Evolutionary conservation across 2,113 vertebrate species (phyloP).

Genomic region (Phaethornis superciliosus): DNA sequence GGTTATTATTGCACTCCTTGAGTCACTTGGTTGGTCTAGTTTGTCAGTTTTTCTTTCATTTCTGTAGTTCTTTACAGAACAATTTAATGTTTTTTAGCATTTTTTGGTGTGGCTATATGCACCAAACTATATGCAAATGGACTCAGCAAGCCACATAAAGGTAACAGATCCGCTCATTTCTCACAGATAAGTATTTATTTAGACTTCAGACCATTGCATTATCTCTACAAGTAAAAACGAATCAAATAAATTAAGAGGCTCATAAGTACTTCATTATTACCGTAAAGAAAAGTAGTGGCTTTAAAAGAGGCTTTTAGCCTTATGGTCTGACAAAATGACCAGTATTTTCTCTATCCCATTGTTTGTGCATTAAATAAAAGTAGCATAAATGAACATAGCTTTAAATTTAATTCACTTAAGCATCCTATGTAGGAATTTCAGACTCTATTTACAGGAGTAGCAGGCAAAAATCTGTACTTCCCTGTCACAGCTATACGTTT

Average conservation of each 20-base stretch:
- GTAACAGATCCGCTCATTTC: not conserved
- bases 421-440: not conserved
- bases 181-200: not conserved
- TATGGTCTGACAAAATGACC: not conserved
- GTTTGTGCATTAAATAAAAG: not conserved
- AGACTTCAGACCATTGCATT: not conserved
- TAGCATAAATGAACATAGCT: not conserved
- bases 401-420: not conserved
- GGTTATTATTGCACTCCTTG: no score
- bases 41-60: not conserved
- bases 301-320: not conserved
- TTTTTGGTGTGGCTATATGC: not conserved
- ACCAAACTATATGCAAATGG: not conserved
- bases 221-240: not conserved
- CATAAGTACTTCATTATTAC: not conserved
- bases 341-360: not conserved
- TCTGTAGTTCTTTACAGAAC: not conserved
- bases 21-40: no score
- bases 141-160: not conserved
- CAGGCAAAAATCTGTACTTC: not conserved
- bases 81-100: not conserved
- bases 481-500: not conserved
- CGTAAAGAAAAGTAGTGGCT: not conserved
- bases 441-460: not conserved
- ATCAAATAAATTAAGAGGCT: not conserved